phyloP scores from a whole-genome alignment of 2,888 invertebrate species.

The Teleiodes luculella region DNA sequence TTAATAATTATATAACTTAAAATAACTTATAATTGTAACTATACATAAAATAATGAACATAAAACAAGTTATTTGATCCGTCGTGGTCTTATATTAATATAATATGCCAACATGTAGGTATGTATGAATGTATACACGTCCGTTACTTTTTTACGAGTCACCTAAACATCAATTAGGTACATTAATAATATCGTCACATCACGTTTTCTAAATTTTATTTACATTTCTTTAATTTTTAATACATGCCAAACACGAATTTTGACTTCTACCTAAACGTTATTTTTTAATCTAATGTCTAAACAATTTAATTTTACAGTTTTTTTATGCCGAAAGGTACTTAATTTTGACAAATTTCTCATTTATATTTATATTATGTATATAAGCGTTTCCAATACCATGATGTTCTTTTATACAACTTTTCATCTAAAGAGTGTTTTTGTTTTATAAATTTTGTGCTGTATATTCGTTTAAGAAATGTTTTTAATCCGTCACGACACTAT shows the following conservation, averaged over 20 bases:
- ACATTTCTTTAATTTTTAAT: conserved; percentile 56
- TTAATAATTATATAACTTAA: conserved; percentile 26
- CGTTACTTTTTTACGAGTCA: conserved; percentile 20
- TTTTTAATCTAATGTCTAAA: conserved; percentile 58
- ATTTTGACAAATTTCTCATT: conserved; percentile 40
- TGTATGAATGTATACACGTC: conserved; percentile 10
- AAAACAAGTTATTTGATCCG: conserved; percentile 20
- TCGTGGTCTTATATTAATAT: conserved; percentile 17
- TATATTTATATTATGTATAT: conserved; percentile 27
- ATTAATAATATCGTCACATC: conserved; percentile 60
- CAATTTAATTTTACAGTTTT: conserved; percentile 63
- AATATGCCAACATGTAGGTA: conserved; percentile 17
- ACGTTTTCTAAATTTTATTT: conserved; percentile 66
- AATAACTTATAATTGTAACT: conserved; percentile 37
- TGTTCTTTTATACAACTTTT: conserved; percentile 37
- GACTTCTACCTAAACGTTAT: conserved; percentile 62
- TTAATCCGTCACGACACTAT: conserved; percentile 35
- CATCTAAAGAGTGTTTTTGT: conserved; percentile 35
- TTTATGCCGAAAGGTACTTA: conserved; percentile 62
- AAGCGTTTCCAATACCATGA: conserved; percentile 31
- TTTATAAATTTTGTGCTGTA: conserved; percentile 14
- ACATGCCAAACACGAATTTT: conserved; percentile 72
- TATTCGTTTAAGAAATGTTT: conserved; percentile 15
- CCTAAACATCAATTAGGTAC: conserved; percentile 69
- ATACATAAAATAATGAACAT: conserved; percentile 23